phyloP scores from a whole-genome alignment of 2,888 invertebrate species.

The Dorcus parallelipipedus region DNA sequence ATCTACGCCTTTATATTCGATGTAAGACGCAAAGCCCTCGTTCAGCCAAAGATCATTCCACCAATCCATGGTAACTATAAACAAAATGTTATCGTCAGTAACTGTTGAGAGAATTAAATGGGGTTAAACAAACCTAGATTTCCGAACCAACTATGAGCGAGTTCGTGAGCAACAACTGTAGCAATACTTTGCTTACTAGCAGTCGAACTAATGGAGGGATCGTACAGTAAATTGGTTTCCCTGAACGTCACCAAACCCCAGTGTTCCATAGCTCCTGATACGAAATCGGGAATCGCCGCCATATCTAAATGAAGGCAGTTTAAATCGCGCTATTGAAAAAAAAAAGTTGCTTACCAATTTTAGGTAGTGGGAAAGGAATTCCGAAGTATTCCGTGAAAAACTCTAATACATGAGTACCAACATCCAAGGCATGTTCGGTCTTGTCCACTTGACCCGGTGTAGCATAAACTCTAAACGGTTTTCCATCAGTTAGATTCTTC shows the following conservation, averaged over 20 bases:
- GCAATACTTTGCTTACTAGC: conserved; percentile 75
- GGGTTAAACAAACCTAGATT: conserved; percentile 63
- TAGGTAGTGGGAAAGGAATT: conserved; percentile 84
- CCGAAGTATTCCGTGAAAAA: conserved; percentile 79
- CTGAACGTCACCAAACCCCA: conserved; percentile 93
- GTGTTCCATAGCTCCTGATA: conserved; percentile 94
- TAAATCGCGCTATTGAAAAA: not conserved
- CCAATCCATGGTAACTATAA: conserved; percentile 86
- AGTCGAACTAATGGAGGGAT: conserved; percentile 68
- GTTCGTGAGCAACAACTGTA: conserved; percentile 83
- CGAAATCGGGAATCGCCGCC: conserved; percentile 84
- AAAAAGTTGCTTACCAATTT: conserved; percentile 63
- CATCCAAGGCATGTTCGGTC: conserved; percentile 70
- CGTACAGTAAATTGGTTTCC: conserved; percentile 80
- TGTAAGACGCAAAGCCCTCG: conserved; percentile 89
- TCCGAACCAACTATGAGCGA: conserved; percentile 95
- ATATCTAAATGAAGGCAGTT: conserved; percentile 57
- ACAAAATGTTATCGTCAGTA: not conserved
- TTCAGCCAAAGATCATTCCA: conserved; percentile 94
- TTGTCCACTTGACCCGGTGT: conserved; percentile 70
- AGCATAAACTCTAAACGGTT: conserved; percentile 72
- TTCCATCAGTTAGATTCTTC: conserved; percentile 54
- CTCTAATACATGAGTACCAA: conserved; percentile 70
- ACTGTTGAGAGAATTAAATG: not conserved
- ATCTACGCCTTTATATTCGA: conserved; percentile 77